Conservation (phyloP, 92 coral and sea anemone species). For the Pocillopora grandis region DNA sequence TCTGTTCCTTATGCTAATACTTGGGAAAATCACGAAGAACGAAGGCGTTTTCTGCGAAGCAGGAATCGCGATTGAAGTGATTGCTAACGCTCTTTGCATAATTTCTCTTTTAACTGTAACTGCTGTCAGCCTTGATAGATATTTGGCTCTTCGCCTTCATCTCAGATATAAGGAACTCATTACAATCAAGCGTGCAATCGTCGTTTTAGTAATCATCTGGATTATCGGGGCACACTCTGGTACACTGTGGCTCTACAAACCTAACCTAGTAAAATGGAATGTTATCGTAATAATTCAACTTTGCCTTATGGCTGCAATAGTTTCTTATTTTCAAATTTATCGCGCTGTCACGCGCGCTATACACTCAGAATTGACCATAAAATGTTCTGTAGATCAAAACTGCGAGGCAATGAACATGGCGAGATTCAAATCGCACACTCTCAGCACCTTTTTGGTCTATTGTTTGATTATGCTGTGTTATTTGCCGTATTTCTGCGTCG, state of each 20-base stretch:
- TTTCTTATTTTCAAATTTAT: constrained; percentile 28
- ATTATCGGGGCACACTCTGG: constrained; percentile 10
- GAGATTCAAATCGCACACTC: constrained; percentile 22
- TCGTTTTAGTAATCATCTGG: constrained; percentile 35
- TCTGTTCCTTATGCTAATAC: background rate
- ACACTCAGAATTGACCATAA: background rate
- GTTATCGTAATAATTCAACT: constrained; percentile 2
- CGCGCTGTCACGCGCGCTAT: constrained; percentile 29
- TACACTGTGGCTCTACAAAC: constrained; percentile 33
- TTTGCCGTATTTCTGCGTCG: constrained; percentile 38
- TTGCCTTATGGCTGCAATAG: constrained; percentile 12
- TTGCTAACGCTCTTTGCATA: constrained; percentile 31
- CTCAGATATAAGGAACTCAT: constrained; percentile 34
- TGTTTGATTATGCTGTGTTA: constrained; percentile 26
- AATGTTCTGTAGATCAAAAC: constrained; percentile 9
- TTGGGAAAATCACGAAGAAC: constrained; percentile 23
- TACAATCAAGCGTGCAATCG: constrained; percentile 14
- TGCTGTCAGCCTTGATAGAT: constrained; percentile 41
- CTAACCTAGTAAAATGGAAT: constrained; percentile 9
- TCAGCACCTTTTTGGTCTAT: constrained; percentile 39
- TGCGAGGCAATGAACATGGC: constrained; percentile 14
- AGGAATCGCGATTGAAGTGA: constrained; percentile 23
- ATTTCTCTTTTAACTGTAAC: constrained; percentile 38
- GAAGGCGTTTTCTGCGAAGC: constrained; percentile 27
- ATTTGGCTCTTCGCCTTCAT: constrained; percentile 34